Base-by-base conservation (phyloP, 2,888 invertebrate species). In the Cremastinae sp. region DNA sequence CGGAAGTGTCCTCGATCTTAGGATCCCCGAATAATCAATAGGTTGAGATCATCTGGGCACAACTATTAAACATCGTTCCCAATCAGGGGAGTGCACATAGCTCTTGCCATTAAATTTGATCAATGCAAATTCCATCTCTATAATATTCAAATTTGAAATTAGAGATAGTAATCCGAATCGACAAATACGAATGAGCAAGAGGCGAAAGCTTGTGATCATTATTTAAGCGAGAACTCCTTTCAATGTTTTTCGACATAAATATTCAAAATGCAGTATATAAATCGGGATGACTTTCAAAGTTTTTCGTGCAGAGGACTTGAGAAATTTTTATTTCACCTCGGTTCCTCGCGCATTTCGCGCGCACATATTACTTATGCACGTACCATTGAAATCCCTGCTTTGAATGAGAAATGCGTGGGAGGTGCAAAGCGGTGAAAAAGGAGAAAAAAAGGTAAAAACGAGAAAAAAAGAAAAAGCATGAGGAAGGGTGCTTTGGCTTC, bases 21-120 rank as follows among this genome's bases (percentile, higher is more conserved):
- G 59, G 68, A 58, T 35, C 49, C 35, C 22, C 35, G 55, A 65
- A 73, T 76, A 73, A 76, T 76, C 73, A 51, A 65, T 73, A 65
- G 73, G 49, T 65, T 65, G 55, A 49, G 69, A 77, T 65, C 73
- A 55, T 59, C 47, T 43, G 20, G 65, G 53, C 53, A 53, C 61
- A 28, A 49, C 47, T 59, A 77, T 73, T 69, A 28, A 73, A 20
- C 73, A 76, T 69, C 65, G 65, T 59, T 61, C 65, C 65, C n/a
- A 28, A 56, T 12, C 28, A 45, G 16, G 5, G 37, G 3, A 12
- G 20, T 14, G 49, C 16, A 14, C 58, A 37, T 43, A 47, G 47
- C 35, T 37, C 59, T 41, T 7, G 37, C 5, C 2, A 28, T 3
- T 28, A 5, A 28, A 28, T 28, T 28, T 5, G 2, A 28, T 28